phyloP scores from a whole-genome alignment of 2,888 invertebrate genomes.

The Sarcophaga subvicina region DNA sequence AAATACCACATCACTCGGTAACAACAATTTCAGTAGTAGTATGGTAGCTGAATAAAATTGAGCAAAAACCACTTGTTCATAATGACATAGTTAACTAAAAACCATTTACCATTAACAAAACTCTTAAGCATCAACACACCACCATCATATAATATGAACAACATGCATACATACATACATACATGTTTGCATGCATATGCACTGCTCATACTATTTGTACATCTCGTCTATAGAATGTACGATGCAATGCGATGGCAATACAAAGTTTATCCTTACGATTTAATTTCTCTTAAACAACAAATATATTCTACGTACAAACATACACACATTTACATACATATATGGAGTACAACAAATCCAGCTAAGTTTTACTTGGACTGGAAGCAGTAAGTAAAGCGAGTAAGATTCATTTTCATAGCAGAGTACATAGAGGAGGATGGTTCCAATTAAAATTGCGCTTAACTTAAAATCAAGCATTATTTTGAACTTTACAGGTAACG shows the following conservation, averaged over 20 bases:
- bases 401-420: background rate
- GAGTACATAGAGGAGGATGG: background rate
- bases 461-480: conserved; percentile 28
- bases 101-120: conserved; percentile 73
- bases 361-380: background rate
- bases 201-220: background rate
- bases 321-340: conserved; percentile 2
- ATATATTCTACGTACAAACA: background rate
- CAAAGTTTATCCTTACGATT: conserved; percentile 72
- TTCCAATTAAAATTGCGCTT: conserved; percentile 32
- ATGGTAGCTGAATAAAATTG: conserved; percentile 35
- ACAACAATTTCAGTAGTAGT: conserved; percentile 2
- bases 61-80: conserved; percentile 64
- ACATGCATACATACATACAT: background rate
- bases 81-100: conserved; percentile 75
- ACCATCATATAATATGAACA: conserved; percentile 63
- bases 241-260: conserved; percentile 8
- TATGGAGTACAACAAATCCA: background rate
- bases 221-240: background rate
- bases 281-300: conserved; percentile 48
- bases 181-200: background rate
- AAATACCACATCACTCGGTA: background rate
- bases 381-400: conserved; percentile 33
- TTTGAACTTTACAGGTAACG: conserved; percentile 2
- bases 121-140: conserved; percentile 71